Percentiles rank a stretch among this genome's conserved stretches.
Conservation (phyloP, 1,140 invertebrate genomes). For the Wiebesia pumilae region DNA sequence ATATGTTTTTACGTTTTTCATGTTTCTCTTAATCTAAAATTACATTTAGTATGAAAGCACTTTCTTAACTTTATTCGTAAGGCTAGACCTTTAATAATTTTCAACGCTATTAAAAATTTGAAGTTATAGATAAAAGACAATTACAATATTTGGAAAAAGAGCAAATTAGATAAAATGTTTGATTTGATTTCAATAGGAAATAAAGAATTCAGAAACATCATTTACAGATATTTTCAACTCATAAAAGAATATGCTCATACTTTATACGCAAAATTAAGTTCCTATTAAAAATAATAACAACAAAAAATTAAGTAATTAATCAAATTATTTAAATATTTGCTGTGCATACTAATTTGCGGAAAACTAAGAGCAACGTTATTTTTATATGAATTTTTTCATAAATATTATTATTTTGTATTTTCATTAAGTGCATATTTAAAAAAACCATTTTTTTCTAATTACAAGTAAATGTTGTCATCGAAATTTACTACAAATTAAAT, state of each 20-base stretch:
- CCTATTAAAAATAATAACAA: no score
- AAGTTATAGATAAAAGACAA: background rate
- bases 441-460: no score
- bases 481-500: no score
- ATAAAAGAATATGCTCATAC: background rate
- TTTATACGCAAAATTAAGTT: background rate
- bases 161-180: background rate
- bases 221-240: background rate
- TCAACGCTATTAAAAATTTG: background rate
- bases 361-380: no score
- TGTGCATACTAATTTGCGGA: no score
- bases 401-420: no score
- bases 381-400: no score
- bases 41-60: background rate
- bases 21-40: constrained; percentile 1
- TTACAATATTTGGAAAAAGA: background rate
- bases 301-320: no score
- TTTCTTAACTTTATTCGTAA: background rate
- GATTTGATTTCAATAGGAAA: background rate
- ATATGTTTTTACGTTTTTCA: background rate
- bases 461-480: no score
- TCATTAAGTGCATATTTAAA: no score
- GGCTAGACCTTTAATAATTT: constrained; percentile 19
- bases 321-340: no score
- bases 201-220: background rate